These are phyloP conservation scores for Andrena flavipes DNA, from an alignment of 2,888 invertebrate genomes.

Conservation along the genomic window DNA sequence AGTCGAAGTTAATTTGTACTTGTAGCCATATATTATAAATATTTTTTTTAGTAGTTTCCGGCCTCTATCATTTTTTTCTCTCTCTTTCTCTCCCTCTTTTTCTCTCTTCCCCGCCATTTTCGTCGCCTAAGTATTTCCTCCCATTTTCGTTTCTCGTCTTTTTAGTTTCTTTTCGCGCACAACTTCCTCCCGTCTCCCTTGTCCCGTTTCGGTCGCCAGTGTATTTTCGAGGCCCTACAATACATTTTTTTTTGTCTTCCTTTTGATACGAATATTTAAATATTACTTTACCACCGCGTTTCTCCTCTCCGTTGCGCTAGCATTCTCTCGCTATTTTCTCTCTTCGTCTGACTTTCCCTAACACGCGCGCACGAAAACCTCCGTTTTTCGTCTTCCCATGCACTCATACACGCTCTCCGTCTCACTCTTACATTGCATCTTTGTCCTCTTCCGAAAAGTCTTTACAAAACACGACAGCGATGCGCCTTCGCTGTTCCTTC, in stretches of 20 bases:
- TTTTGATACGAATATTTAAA: constrained; percentile 85
- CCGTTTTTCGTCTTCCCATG: constrained; percentile 3
- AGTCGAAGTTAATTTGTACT: constrained; percentile 85
- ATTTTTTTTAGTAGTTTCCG: constrained; percentile 82
- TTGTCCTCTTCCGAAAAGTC: constrained; percentile 79
- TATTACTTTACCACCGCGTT: constrained; percentile 79
- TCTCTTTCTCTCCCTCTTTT: too few species aligned
- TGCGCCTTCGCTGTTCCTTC: constrained; percentile 77
- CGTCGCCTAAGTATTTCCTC: constrained; percentile 63
- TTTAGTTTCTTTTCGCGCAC: constrained; percentile 31
- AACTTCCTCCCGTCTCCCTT: constrained; percentile 63
- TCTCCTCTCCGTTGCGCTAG: constrained; percentile 33
- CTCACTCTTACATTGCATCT: constrained; percentile 29
- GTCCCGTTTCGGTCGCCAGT: constrained; percentile 79
- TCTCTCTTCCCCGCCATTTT: constrained; percentile 66
- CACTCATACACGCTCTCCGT: constrained; percentile 13
- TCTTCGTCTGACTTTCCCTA: constrained; percentile 23
- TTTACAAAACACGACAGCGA: constrained; percentile 80
- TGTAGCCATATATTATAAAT: constrained; percentile 85
- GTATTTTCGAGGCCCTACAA: constrained; percentile 82
- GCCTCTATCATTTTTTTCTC: constrained; percentile 67
- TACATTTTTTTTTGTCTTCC: constrained; percentile 80
- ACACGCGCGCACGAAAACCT: constrained; percentile 16
- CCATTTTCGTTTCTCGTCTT: constrained; percentile 58
- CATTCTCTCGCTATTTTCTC: constrained; percentile 13